Evolutionary conservation across 2,113 vertebrate species (phyloP), one percentile per base, ranked within the genome.

Genomic region (Panurus biarmicus): DNA sequence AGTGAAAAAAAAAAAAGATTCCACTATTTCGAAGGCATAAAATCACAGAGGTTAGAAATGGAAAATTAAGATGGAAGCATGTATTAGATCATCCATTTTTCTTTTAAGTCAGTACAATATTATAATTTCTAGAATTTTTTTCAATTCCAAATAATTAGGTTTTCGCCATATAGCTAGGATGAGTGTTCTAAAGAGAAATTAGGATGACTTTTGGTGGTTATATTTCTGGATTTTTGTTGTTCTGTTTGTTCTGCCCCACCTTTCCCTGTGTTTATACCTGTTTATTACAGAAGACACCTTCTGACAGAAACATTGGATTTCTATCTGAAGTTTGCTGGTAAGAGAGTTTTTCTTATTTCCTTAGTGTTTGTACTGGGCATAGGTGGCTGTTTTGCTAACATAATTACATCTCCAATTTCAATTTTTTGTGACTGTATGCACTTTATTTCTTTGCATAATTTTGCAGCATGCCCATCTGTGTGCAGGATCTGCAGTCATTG

Each of bases 371-470:
- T 33, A 50, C 12, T 40, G 11, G 15, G 4, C 12, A 31, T 26
- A 76, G 67, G 38, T 88, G 28, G 17, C 15, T 86, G 22, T 66
- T 81, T 65, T 85, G 28, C 22, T 58, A n/a, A 50, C 35, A 22
- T 64, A 79, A 54, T 88, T 83, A n/a, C 44, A 66, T 38, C 47
- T 79, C 79, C 16, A 56, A 22, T 74, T 94, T 58, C 44, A 45
- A 57, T 69, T 85, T 78, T 31, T 31, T 71, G 18, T 86, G 44
- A 54, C 26, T 67, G 21, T 21, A 35, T 69, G 6, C 15, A 69
- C 44, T 56, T 85, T 76, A 76, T 48, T 85, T 14, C 47, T 87
- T 91, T 82, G 51, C 48, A 67, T 29, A 80, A 45, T 71, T 89
- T 90, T 95, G 36, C 57, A 90, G 13, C 26, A n/a, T 79, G 36